Conservation (phyloP, 2,113 vertebrate species). For the Apteryx mantelli region DNA sequence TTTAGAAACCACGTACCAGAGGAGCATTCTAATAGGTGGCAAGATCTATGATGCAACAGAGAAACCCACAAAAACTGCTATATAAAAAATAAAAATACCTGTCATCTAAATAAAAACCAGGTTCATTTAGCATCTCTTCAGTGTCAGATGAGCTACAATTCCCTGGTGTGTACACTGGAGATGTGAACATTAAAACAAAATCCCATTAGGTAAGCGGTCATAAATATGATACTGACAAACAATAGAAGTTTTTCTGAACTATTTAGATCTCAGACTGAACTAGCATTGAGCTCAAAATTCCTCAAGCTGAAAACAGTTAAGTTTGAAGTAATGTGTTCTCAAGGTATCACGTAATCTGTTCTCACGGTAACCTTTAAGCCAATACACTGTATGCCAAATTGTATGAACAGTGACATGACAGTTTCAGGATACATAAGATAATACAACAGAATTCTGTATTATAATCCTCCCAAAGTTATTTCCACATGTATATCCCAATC, state of each 20-base stretch:
- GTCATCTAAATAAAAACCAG: neutral
- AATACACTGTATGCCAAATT: neutral
- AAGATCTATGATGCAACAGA: neutral
- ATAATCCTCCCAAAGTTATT: neutral
- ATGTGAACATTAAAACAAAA: neutral
- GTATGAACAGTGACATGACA: neutral
- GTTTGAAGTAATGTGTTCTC: neutral
- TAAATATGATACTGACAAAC: neutral
- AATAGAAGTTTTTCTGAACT: neutral
- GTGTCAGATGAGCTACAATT: neutral
- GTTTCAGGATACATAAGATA: neutral
- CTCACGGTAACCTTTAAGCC: neutral
- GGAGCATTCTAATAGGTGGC: neutral
- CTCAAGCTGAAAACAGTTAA: neutral
- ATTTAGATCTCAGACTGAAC: neutral
- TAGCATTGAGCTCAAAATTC: neutral
- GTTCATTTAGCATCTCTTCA: neutral
- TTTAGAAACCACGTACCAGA: neutral
- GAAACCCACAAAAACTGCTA: neutral
- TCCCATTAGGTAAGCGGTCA: neutral
- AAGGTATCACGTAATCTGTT: neutral
- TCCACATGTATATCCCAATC: neutral
- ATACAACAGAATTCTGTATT: neutral
- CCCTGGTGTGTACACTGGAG: neutral
- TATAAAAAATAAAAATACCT: neutral